Evolutionary conservation across 1,140 invertebrate species (phyloP).

Genomic region (Cyrtorhinus lividipennis): DNA sequence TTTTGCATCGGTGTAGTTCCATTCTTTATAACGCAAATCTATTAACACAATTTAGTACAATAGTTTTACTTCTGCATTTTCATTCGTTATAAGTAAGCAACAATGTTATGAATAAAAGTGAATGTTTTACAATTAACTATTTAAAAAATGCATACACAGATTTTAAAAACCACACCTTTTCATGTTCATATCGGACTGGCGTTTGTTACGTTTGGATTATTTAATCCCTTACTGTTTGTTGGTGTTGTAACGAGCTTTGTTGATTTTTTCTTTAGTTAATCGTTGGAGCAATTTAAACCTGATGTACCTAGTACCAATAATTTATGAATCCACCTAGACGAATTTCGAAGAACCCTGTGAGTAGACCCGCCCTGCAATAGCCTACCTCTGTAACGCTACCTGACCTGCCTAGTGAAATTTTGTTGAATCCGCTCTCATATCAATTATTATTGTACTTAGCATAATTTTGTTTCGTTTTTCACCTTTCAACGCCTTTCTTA

Average conservation of each 20-base stretch:
- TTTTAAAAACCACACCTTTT: constrained; percentile 10
- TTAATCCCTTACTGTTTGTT: neutral
- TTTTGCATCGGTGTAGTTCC: constrained; percentile 1
- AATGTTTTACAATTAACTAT: constrained; percentile 20
- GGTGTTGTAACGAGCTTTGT: neutral
- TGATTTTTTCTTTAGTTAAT: constrained; percentile 8
- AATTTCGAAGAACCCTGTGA: neutral
- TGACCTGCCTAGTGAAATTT: neutral
- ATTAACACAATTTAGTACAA: constrained; percentile 12
- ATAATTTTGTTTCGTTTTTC: neutral
- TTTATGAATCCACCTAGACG: neutral
- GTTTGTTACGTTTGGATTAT: constrained; percentile 6
- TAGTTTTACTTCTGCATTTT: constrained; percentile 19
- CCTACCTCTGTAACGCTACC: neutral
- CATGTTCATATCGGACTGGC: neutral
- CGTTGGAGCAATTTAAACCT: no score
- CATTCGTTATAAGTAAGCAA: constrained; percentile 18
- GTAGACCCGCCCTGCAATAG: neutral
- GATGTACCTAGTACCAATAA: no score
- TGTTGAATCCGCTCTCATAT: neutral
- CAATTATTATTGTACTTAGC: neutral
- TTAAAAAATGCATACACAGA: constrained; percentile 4
- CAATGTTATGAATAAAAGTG: constrained; percentile 18
- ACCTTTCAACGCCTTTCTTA: constrained; percentile 1
- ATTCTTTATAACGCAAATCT: neutral